Evolutionary conservation across 2,888 invertebrate species (phyloP).

Genomic region (Drosophila quinaria): DNA sequence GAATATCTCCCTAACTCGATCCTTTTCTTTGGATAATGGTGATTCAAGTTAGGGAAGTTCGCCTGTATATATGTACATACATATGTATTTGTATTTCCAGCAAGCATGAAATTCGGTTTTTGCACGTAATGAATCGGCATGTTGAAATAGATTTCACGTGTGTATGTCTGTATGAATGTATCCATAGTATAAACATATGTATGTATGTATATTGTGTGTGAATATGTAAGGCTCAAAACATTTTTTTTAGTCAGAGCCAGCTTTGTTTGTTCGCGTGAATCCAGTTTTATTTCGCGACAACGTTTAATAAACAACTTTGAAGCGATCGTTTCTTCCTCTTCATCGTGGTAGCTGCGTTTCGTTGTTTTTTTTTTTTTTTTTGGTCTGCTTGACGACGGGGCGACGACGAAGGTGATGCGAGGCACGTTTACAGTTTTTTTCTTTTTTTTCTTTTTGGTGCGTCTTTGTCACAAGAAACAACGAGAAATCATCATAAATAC

Average conservation of each 20-base stretch:
- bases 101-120: slow-evolving; percentile 39
- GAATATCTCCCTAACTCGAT: no score
- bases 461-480: slow-evolving; percentile 33
- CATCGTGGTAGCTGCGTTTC: slow-evolving; percentile 24
- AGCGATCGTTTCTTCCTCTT: slow-evolving; percentile 34
- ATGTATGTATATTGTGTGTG: neutral
- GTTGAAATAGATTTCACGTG: slow-evolving; percentile 27
- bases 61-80: neutral
- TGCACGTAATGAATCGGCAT: slow-evolving; percentile 36
- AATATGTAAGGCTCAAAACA: neutral
- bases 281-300: slow-evolving; percentile 59
- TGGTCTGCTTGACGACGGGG: neutral
- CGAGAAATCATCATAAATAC: slow-evolving; percentile 22
- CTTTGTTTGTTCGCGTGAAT: slow-evolving; percentile 29
- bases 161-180: neutral
- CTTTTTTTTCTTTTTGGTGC: slow-evolving; percentile 9
- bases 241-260: slow-evolving; percentile 2
- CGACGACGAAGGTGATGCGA: slow-evolving; percentile 29
- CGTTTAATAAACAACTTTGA: slow-evolving; percentile 36
- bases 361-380: neutral
- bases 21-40: no score
- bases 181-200: neutral
- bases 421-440: slow-evolving; percentile 48
- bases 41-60: no score
- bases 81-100: slow-evolving; percentile 20